A percentile compares a stretch with the other conserved stretches of the same genome.
These are phyloP conservation scores for Paralvinella palmiformis DNA, from an alignment of 1,140 invertebrate genomes.

Conservation along the genomic window DNA sequence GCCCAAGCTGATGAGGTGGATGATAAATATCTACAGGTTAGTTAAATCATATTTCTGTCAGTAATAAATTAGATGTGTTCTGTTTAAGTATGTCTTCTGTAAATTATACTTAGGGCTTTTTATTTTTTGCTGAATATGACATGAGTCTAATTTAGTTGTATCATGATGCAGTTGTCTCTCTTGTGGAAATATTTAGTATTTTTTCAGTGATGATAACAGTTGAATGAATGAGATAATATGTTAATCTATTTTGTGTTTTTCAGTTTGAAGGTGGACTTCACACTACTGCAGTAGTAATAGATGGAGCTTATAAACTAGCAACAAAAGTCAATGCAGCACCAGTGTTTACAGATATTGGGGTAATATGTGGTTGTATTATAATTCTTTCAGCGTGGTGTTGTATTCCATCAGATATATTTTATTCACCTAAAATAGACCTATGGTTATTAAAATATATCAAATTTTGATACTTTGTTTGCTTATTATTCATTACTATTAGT, in stretches of 20 bases:
- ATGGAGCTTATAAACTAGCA: slow-evolving; percentile 67
- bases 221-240: too few species aligned
- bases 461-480: not conserved
- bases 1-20: slow-evolving; percentile 93
- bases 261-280: slow-evolving; percentile 88
- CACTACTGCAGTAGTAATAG: slow-evolving; percentile 62
- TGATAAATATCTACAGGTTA: slow-evolving; percentile 61
- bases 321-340: slow-evolving; percentile 63
- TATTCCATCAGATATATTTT: too few species aligned
- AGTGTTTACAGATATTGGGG: slow-evolving; percentile 53
- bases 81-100: not conserved
- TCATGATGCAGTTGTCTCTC: too few species aligned
- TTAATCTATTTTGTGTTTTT: slow-evolving; percentile 43
- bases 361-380: slow-evolving; percentile 22
- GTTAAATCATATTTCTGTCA: slow-evolving; percentile 9
- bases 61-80: not conserved
- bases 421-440: not conserved
- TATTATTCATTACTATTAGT: not conserved
- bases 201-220: too few species aligned
- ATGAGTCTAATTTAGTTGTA: too few species aligned
- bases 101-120: too few species aligned
- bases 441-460: not conserved
- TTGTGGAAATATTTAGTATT: too few species aligned
- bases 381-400: too few species aligned
- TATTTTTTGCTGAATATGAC: too few species aligned